A percentile compares a stretch with the other conserved stretches of the same genome.
Conservation (phyloP, 2,797 vertebrate species). For the Aldrovandia affinis region DNA sequence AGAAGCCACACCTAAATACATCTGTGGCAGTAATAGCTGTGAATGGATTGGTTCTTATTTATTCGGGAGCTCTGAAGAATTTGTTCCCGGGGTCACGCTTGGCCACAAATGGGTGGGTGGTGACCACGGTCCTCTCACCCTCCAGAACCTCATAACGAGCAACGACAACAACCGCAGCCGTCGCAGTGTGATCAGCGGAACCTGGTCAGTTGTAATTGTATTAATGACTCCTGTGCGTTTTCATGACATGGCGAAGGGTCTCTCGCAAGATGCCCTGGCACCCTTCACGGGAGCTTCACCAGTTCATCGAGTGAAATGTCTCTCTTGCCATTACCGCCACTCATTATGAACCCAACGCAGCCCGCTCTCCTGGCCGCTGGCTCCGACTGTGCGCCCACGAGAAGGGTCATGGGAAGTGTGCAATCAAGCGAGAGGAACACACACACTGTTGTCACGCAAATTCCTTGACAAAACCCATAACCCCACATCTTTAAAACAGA, state of each 20-base stretch:
- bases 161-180: slow-evolving; percentile 27
- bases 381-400: slow-evolving; percentile 47
- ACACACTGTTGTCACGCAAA: not conserved
- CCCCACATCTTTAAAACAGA: slow-evolving; percentile 8
- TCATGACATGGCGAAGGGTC: not conserved
- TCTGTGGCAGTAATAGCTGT: not conserved
- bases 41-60: not conserved
- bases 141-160: slow-evolving; percentile 17
- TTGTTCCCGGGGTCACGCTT: not conserved
- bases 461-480: slow-evolving; percentile 65
- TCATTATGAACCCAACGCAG: slow-evolving; percentile 32
- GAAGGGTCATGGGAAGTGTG: not conserved
- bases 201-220: slow-evolving; percentile 6
- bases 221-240: not conserved
- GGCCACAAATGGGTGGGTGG: not conserved
- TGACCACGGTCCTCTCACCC: not conserved
- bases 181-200: slow-evolving; percentile 36
- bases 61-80: not conserved
- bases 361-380: not conserved
- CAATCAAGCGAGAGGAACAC: not conserved
- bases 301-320: not conserved
- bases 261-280: not conserved
- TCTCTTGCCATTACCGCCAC: slow-evolving; percentile 50
- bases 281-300: slow-evolving; percentile 35
- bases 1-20: too few species aligned